These are phyloP conservation scores for Laothoe populi DNA, from an alignment of 2,888 invertebrate genomes.

Conservation along the genomic window DNA sequence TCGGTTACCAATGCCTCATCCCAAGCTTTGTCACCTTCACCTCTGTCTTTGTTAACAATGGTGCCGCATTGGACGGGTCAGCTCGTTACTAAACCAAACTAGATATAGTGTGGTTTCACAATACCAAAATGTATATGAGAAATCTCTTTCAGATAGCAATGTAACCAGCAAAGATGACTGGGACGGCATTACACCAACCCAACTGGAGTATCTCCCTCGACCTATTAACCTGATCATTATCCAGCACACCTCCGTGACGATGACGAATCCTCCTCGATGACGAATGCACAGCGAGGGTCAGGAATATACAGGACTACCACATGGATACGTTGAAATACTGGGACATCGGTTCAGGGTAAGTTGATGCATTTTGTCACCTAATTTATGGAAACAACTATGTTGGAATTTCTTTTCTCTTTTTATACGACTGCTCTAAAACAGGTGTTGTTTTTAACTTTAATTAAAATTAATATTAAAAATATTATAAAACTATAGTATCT, in stretches of 20 bases:
- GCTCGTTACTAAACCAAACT: no score
- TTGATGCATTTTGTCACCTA: conserved; percentile 27
- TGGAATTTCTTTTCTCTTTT: no score
- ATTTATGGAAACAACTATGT: background rate
- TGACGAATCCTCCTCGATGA: conserved; percentile 57
- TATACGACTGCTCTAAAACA: no score
- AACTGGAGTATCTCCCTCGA: conserved; percentile 83
- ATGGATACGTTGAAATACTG: conserved; percentile 73
- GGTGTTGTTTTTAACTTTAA: no score
- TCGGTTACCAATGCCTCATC: no score
- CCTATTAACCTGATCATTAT: conserved; percentile 84
- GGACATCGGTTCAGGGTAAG: conserved; percentile 86
- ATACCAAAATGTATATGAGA: background rate
- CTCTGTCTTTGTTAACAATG: no score
- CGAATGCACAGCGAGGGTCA: conserved; percentile 71
- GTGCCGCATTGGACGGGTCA: no score
- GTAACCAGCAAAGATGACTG: conserved; percentile 85
- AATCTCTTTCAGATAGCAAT: conserved; percentile 40
- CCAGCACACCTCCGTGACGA: conserved; percentile 84
- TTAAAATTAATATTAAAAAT: no score
- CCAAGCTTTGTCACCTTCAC: no score
- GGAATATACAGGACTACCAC: conserved; percentile 80
- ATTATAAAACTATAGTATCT: no score
- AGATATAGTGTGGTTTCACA: no score
- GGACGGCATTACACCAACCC: conserved; percentile 79